Conservation (phyloP, 2,797 vertebrate species). For the Synaphobranchus kaupii region DNA sequence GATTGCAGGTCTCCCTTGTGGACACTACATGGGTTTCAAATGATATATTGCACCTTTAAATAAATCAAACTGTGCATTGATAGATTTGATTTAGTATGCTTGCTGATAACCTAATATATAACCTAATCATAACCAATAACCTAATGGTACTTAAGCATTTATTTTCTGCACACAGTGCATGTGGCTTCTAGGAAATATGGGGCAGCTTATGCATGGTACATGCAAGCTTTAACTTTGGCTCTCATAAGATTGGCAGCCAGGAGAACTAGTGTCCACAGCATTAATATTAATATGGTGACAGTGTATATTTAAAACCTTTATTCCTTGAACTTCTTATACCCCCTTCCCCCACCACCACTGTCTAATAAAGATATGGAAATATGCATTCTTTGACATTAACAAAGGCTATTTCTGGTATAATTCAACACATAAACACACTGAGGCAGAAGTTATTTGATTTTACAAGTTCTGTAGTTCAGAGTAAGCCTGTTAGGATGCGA, state of each 20-base stretch:
- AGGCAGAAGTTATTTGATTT: background rate
- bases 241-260: background rate
- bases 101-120: no score
- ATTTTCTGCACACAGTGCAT: no score
- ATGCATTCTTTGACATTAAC: background rate
- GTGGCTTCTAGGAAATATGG: background rate
- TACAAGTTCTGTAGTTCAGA: conserved; percentile 9
- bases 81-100: background rate
- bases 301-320: background rate
- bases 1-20: no score
- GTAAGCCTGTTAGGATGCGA: background rate
- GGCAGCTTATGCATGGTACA: background rate
- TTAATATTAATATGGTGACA: background rate
- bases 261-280: background rate
- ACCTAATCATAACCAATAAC: no score
- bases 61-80: background rate
- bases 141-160: no score
- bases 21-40: no score
- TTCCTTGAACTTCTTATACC: background rate
- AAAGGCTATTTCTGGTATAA: background rate
- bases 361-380: background rate
- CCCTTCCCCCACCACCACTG: no score
- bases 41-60: background rate
- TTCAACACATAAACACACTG: background rate
- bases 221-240: background rate